Base-by-base conservation (phyloP, 2,797 vertebrate species). In the Sphenodon punctatus region DNA sequence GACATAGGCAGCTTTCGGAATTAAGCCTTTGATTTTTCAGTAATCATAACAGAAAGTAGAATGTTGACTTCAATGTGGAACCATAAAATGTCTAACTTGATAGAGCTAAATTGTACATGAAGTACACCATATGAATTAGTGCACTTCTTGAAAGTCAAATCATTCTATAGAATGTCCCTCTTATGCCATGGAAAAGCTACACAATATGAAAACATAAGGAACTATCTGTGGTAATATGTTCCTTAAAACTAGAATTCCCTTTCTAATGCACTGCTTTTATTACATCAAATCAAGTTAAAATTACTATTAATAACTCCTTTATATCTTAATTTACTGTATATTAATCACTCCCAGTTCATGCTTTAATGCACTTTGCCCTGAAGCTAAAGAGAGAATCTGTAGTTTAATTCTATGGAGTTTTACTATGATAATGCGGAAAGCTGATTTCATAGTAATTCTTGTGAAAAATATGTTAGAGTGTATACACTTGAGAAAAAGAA, bases 321-420 rank as follows among this genome's bases (percentile, higher is more conserved):
- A 41, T 69, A 70, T 84, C 70, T 87, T 30, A 36, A 89, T 89
- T 90, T 90, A 89, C 90, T 91, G 85, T 85, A 86, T 89, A 93
- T 93, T 92, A 91, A 92, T 87, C 84, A 83, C 73, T 85, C 46
- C 39, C 90, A 86, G 90, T 89, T 92, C 92, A 92, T 92, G 90
- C 64, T 90, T 85, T 76, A 80, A 66, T 68, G 80, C 71, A 82
- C 74, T 92, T 89, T 90, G 78, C 80, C 88, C 83, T 81, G 48
- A 59, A 80, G 82, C 82, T 90, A 88, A 88, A 46, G 72, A 69
- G 25, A 64, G 78, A 38, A 85, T 91, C 92, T 88, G 86, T 85
- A 89, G 64, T 86, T 90, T 82, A 84, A 60, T 53, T 68, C 61
- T 59, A 61, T 76, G 78, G 81, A 88, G 78, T 86, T 85, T 63